phyloP scores from a whole-genome alignment of 2,888 invertebrate genomes.

The Campaea margaritaria region DNA sequence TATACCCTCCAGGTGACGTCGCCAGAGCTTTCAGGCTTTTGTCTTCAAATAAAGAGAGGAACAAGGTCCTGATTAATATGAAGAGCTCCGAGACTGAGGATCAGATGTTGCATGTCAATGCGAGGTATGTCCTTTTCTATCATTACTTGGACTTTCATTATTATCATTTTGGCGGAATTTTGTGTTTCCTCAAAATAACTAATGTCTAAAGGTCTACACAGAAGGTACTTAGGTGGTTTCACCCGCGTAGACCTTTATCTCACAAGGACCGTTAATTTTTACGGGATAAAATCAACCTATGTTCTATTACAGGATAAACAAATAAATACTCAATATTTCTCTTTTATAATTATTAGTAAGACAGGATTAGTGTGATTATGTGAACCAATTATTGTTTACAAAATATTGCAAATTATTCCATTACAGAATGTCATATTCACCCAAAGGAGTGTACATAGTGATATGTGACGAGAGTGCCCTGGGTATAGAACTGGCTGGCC shows the following conservation, averaged over 20 bases:
- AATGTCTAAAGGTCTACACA: too few species aligned
- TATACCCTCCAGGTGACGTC: conserved; percentile 87
- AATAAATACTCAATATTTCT: too few species aligned
- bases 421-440: conserved; percentile 53
- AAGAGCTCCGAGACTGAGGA: conserved; percentile 42
- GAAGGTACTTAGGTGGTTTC: too few species aligned
- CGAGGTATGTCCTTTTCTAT: conserved; percentile 46
- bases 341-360: too few species aligned
- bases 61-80: conserved; percentile 56
- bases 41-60: conserved; percentile 87
- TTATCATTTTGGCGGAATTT: not conserved
- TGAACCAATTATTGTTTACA: too few species aligned
- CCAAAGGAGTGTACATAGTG: conserved; percentile 53
- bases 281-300: too few species aligned
- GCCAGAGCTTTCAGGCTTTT: conserved; percentile 88
- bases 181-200: too few species aligned
- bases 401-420: not conserved
- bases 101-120: conserved; percentile 44
- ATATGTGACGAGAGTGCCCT: conserved; percentile 53
- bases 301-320: too few species aligned
- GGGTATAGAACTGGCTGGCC: conserved; percentile 56
- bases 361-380: too few species aligned
- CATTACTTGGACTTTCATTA: not conserved
- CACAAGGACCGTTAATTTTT: too few species aligned
- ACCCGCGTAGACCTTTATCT: too few species aligned